These are phyloP conservation scores for Dryococelus australis DNA, from an alignment of 2,888 invertebrate species.

Conservation along the genomic window DNA sequence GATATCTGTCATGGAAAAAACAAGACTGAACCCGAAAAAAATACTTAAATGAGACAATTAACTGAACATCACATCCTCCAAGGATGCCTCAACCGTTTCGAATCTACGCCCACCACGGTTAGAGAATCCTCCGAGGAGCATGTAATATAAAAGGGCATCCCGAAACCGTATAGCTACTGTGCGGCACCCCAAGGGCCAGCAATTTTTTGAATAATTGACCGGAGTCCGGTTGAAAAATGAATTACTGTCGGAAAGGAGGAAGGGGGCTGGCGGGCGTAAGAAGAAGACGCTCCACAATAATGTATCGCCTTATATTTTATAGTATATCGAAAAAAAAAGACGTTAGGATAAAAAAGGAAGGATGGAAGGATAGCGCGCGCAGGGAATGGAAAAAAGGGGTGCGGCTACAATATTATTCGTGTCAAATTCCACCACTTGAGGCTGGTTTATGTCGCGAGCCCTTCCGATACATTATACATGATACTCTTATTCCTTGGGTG, in stretches of 20 bases:
- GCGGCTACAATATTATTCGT: slow-evolving; percentile 43
- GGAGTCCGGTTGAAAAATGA: slow-evolving; percentile 63
- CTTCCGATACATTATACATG: slow-evolving; percentile 44
- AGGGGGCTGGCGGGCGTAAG: slow-evolving; percentile 29
- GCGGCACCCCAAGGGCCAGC: slow-evolving; percentile 57
- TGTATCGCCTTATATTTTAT: slow-evolving; percentile 45
- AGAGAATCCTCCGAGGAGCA: slow-evolving; percentile 5
- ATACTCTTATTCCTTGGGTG: slow-evolving; percentile 28
- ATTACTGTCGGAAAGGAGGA: slow-evolving; percentile 55
- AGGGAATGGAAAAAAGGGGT: slow-evolving; percentile 25
- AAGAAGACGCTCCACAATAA: slow-evolving; percentile 40
- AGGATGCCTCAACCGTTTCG: background rate
- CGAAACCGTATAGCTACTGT: slow-evolving; percentile 32
- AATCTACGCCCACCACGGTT: background rate
- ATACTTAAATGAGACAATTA: too few species aligned
- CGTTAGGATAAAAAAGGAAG: background rate
- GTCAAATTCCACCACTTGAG: slow-evolving; percentile 41
- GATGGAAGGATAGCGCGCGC: slow-evolving; percentile 17
- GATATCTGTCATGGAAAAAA: too few species aligned
- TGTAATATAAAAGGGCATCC: slow-evolving; percentile 27
- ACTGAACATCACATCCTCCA: background rate
- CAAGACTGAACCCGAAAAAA: too few species aligned
- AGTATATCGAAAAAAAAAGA: slow-evolving; percentile 32
- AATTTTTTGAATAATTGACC: slow-evolving; percentile 64
- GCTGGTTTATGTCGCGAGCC: slow-evolving; percentile 43